Base-by-base conservation (phyloP, 2,113 vertebrate species). In the Pipra filicauda region DNA sequence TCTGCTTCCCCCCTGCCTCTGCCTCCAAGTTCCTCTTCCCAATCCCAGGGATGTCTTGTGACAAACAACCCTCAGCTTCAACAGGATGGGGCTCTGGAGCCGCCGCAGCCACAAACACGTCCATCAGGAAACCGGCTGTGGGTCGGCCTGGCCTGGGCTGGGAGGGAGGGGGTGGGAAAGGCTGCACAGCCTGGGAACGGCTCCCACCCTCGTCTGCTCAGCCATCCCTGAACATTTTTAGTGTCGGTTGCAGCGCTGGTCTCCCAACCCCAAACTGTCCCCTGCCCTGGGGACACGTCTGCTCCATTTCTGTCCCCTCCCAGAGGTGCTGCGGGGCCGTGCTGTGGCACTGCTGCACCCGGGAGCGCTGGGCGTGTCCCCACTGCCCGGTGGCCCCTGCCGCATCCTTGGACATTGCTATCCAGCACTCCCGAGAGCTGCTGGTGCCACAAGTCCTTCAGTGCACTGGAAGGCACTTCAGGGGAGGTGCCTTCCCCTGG, bases 201-300 rank as follows among this genome's bases (percentile, higher is more conserved):
- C 59, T 70, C 69, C 2, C 5, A 70, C 37, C 66, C 46, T 49
- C 1, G 0, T 65, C 70, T 62, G 52, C 43, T 75, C 1, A 2
- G 66, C 49, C 33, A 15, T 12, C 27, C 44, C 72, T 24, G n/a
- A 57, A 4, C 19, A 5, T 15, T 70, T 37, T 23, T 33, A 9
- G 33, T 39, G 62, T 28, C 0, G 0, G 1, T 44, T 6, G 2
- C 51, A 48, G 54, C 0, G 1, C 14, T 89, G 74, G 24, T 19
- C 62, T 64, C n/a, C 37, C 67, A 37, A 4, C 8, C n/a, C 51
- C 59, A 44, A 21, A 31, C 8, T 22, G 75, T n/a, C 17, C 51
- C 55, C 70, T 67, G 78, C 65, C 59, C 58, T 12, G 43, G 43
- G 23, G n/a, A 71, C 24, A 3, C 46, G 37, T n/a, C 61, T 59